Conservation (phyloP, 2,113 vertebrate species). For the Vombatus ursinus region DNA sequence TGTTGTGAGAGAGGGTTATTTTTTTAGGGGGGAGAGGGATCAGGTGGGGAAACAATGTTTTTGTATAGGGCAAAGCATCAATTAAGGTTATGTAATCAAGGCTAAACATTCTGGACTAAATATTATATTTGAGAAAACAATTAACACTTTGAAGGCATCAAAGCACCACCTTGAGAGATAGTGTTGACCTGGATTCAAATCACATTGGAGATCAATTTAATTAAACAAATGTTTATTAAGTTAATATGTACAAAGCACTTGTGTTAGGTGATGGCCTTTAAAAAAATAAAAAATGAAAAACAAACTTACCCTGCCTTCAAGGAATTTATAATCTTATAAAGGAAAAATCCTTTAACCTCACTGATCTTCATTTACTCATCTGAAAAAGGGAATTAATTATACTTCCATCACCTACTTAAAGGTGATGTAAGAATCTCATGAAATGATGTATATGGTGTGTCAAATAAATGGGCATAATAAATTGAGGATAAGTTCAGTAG, state of each 20-base stretch:
- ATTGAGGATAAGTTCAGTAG: too few relatives aligned
- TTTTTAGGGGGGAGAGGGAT: background rate
- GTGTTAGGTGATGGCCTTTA: background rate
- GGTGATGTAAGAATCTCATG: background rate
- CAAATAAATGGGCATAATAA: background rate
- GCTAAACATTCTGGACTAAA: background rate
- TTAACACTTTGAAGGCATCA: slow-evolving; percentile 4
- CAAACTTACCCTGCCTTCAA: background rate
- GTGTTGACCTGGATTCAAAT: background rate
- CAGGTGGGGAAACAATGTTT: background rate
- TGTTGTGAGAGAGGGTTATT: background rate
- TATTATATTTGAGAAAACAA: background rate
- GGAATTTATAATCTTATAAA: background rate
- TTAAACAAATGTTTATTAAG: background rate
- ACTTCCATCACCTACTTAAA: background rate
- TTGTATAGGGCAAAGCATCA: background rate
- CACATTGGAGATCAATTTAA: background rate
- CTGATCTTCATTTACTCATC: background rate
- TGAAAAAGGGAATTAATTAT: background rate
- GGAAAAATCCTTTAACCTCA: background rate
- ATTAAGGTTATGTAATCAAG: background rate
- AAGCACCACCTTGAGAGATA: background rate
- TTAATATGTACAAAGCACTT: background rate
- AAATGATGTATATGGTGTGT: background rate
- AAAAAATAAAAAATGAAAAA: background rate